Evolutionary conservation across 1,140 invertebrate genomes (phyloP), one percentile per base, ranked within the genome.

Genomic region (Drosophila lacertosa): DNA sequence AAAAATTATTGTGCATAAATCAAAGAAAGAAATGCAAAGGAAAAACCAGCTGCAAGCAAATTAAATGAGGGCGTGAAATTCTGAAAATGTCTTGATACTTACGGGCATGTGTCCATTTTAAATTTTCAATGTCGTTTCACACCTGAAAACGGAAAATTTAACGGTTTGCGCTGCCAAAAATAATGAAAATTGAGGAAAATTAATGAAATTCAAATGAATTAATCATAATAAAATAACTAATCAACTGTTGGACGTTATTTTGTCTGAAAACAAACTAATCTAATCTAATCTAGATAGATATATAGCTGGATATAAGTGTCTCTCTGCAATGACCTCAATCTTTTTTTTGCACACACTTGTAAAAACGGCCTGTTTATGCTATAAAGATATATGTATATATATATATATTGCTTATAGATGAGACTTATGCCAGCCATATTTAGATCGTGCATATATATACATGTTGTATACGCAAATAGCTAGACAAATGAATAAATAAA

Each of bases 241-340:
- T 5, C 6, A 29, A 29, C 6, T 7, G 26, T 24, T 2, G 11
- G n/a, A 45, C 42, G n/a, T 24, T 45, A n/a, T n/a, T n/a, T n/a
- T n/a, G n/a, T n/a, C n/a, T n/a, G n/a, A n/a, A n/a, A n/a, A n/a
- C n/a, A n/a, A n/a, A n/a, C n/a, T n/a, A n/a, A n/a, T n/a, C n/a
- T n/a, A n/a, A n/a, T n/a, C n/a, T n/a, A n/a, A 13, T 16, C 26
- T 5, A 50, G 39, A 40, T 59, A 26, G 26, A 33, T 24, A 20
- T 57, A 42, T 44, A 66, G 42, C 32, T 22, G 29, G 20, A 35
- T 55, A 22, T 54, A 45, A 32, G 32, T 54, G 48, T 22, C 39
- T 54, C 15, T 40, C 24, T 67, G 51, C 26, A 69, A 45, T 77
- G 78, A 88, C 83, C 82, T 88, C 83, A 84, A 70, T 77, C 51